Evolutionary conservation across 2,113 vertebrate genomes (phyloP).

Genomic region (Ifrita kowaldi): DNA sequence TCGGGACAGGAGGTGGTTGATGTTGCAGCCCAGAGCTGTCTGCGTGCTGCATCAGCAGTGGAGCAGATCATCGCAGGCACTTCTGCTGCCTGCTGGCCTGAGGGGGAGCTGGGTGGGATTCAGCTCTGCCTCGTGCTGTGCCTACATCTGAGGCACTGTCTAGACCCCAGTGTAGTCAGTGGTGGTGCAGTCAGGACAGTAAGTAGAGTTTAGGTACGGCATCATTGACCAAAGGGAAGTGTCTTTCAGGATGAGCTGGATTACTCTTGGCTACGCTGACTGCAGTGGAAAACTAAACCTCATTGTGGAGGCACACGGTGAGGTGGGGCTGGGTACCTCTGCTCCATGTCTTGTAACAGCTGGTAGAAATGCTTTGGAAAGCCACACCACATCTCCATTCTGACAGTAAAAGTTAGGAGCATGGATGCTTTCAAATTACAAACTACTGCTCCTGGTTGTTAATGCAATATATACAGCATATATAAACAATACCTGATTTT

Average conservation of each 20-base stretch:
- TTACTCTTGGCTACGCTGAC: background rate
- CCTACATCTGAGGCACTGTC: background rate
- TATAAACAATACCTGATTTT: background rate
- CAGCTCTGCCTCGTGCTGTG: background rate
- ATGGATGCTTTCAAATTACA: background rate
- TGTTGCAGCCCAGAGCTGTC: background rate
- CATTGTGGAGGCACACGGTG: accelerated
- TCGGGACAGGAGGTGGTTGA: accelerated
- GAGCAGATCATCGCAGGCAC: accelerated
- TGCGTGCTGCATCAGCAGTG: accelerated
- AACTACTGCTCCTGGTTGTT: background rate
- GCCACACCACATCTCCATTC: background rate
- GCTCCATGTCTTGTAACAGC: background rate
- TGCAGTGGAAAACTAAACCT: background rate
- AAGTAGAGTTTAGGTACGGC: accelerated
- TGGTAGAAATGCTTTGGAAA: background rate
- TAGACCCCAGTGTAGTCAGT: background rate
- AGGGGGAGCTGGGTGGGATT: background rate
- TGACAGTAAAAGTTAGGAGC: background rate
- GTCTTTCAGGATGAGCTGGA: background rate
- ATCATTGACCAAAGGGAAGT: background rate
- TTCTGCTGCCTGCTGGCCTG: background rate
- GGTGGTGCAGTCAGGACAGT: background rate
- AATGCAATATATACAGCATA: background rate
- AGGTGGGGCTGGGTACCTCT: background rate